A percentile compares a stretch with the other conserved stretches of the same genome.
These are phyloP conservation scores for Chrysocyon brachyurus DNA, from an alignment of 2,797 vertebrate genomes.

Conservation along the genomic window DNA sequence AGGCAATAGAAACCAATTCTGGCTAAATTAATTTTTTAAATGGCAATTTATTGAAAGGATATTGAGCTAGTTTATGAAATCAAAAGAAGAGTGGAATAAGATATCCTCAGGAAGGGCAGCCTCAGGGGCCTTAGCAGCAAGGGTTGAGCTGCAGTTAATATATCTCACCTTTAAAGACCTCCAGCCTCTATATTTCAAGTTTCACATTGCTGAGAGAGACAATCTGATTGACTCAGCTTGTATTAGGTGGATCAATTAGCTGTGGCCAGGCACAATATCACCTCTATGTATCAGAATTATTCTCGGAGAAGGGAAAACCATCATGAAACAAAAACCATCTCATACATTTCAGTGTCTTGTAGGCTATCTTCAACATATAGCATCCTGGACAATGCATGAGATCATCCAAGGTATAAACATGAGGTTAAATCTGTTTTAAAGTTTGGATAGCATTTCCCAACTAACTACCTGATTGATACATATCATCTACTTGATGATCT, in stretches of 20 bases:
- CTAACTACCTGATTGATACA: not conserved
- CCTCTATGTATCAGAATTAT: not conserved
- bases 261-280: not conserved
- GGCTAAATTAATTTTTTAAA: not conserved
- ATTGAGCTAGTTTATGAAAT: not conserved
- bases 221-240: not conserved
- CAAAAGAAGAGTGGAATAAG: not conserved
- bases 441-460: not conserved
- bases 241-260: not conserved
- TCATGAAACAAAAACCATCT: not conserved
- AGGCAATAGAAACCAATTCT: not conserved
- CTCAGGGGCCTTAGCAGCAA: not conserved
- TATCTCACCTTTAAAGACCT: not conserved
- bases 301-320: conserved; percentile 26
- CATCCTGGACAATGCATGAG: not conserved
- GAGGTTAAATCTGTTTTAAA: not conserved
- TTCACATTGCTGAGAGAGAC: conserved; percentile 1
- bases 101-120: not conserved
- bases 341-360: too few relatives aligned
- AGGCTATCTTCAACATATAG: not conserved
- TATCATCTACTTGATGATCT: not conserved
- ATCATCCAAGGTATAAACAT: not conserved
- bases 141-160: not conserved
- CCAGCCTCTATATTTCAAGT: not conserved
- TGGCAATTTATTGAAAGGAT: not conserved